Percentiles rank a stretch among this genome's conserved stretches.
phyloP scores from a whole-genome alignment of 2,888 invertebrate species.

The Noctua janthina region DNA sequence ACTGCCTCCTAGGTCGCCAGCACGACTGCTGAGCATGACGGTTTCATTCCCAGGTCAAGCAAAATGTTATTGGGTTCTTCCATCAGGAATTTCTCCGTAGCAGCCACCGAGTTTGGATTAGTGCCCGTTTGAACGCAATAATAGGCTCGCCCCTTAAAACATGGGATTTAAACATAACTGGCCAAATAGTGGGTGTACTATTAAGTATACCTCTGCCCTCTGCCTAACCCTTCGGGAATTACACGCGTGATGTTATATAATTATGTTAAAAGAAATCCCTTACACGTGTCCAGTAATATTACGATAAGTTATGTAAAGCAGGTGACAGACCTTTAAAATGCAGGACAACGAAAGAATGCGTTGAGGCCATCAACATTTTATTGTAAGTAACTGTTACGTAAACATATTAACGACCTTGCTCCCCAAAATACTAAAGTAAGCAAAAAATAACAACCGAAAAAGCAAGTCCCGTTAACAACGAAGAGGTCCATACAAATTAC shows the following conservation, averaged over 20 bases:
- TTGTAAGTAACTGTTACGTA: slow-evolving; percentile 48
- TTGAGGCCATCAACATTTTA: slow-evolving; percentile 45
- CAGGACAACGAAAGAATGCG: slow-evolving; percentile 47
- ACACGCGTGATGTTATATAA: neutral
- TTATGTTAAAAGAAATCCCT: neutral
- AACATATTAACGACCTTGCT: slow-evolving; percentile 66
- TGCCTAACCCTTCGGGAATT: neutral
- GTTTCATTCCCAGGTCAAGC: neutral
- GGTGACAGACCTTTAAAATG: slow-evolving; percentile 35
- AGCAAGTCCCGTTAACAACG: slow-evolving; percentile 64
- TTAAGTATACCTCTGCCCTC: neutral
- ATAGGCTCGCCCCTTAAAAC: neutral
- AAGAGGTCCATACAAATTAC: slow-evolving; percentile 78
- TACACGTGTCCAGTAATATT: slow-evolving; percentile 6
- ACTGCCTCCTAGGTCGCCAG: neutral
- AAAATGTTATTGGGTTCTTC: neutral
- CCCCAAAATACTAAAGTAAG: slow-evolving; percentile 51
- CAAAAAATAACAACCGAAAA: slow-evolving; percentile 47
- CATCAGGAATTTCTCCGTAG: neutral
- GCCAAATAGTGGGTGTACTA: neutral
- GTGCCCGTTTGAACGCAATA: neutral
- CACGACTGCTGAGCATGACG: neutral
- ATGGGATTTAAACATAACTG: neutral
- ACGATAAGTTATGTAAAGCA: slow-evolving; percentile 27
- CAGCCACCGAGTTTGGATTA: neutral